phyloP scores from a whole-genome alignment of 2,797 vertebrate genomes.

The Lutjanus campechanus region DNA sequence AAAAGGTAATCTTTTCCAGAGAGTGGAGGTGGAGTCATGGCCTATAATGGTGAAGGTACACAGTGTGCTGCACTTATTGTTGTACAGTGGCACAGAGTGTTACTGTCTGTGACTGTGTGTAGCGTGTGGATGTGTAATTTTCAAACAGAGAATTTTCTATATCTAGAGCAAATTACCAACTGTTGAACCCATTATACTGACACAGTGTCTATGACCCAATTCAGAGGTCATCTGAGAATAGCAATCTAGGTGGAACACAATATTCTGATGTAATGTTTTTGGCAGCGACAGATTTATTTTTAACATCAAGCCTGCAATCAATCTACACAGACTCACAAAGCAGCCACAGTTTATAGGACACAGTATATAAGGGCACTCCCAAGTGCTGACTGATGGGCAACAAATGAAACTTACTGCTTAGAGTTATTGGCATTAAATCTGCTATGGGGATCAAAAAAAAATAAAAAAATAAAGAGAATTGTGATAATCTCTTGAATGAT shows the following conservation, averaged over 20 bases:
- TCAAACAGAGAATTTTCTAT: constrained; percentile 19
- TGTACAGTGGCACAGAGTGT: neutral
- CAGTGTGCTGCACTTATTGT: neutral
- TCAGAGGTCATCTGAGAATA: constrained; percentile 44
- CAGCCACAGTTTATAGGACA: constrained; percentile 8
- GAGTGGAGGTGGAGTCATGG: too few relatives aligned
- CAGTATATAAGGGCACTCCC: neutral
- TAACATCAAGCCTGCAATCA: constrained; percentile 13
- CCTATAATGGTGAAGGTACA: neutral
- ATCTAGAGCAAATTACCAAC: constrained; percentile 18
- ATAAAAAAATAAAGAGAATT: too few relatives aligned
- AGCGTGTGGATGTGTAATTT: constrained; percentile 15
- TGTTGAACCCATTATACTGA: constrained; percentile 20
- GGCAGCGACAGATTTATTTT: neutral
- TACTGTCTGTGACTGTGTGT: neutral
- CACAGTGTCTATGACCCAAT: constrained; percentile 13
- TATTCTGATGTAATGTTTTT: constrained; percentile 30
- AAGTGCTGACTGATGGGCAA: neutral
- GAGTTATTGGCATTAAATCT: neutral
- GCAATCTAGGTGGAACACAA: constrained; percentile 6
- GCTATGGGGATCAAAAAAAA: neutral
- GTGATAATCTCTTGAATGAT: neutral
- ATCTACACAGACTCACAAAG: constrained; percentile 6
- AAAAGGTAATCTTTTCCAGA: neutral
- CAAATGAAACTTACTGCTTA: neutral